Evolutionary conservation across 2,113 vertebrate genomes (phyloP).

Genomic region (Oncorhynchus gorbuscha): DNA sequence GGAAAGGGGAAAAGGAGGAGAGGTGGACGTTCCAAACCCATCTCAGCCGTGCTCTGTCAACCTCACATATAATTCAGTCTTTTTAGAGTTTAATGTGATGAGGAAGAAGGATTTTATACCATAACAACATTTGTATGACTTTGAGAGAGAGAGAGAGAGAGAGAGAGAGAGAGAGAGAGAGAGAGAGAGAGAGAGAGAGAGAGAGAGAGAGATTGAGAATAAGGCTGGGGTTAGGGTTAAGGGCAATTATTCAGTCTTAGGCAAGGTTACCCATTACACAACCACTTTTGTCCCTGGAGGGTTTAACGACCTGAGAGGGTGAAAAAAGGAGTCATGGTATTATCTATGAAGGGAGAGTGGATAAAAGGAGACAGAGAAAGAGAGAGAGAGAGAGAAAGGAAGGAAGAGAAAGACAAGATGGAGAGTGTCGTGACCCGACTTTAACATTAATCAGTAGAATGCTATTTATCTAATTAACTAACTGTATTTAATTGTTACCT

Average conservation of each 20-base stretch:
- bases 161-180: no score
- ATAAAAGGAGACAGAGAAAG: neutral
- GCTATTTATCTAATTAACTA: no score
- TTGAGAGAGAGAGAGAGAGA: no score
- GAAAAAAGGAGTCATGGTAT: no score
- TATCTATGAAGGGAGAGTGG: neutral
- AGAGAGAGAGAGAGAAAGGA: no score
- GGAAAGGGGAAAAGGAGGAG: neutral
- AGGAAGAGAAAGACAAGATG: no score
- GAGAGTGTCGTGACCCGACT: no score
- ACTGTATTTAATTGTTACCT: no score
- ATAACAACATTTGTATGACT: neutral
- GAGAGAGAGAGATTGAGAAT: neutral
- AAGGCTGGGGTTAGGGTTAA: neutral
- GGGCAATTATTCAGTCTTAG: neutral
- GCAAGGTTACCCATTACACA: no score
- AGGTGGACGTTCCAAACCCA: neutral
- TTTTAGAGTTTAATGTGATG: neutral
- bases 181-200: neutral
- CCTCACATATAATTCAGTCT: neutral
- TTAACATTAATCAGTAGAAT: no score
- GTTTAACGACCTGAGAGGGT: neutral
- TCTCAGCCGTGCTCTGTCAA: neutral
- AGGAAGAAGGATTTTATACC: neutral
- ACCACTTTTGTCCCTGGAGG: neutral